Evolutionary conservation across 2,888 invertebrate genomes (phyloP).

Genomic region (Drosophila cyrtoloma): DNA sequence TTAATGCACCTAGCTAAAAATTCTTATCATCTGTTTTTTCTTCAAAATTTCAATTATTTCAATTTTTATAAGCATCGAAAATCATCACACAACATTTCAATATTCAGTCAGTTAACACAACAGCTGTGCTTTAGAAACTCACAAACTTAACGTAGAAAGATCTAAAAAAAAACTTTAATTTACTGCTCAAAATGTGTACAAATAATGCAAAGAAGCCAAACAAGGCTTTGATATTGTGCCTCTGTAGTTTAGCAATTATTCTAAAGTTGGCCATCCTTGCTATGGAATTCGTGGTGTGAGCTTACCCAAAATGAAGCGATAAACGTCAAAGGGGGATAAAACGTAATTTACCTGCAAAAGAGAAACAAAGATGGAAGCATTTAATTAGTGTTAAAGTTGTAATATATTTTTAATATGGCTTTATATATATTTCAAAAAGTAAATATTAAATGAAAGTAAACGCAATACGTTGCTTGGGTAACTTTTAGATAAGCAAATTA

Average conservation of each 20-base stretch:
- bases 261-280: conserved; percentile 55
- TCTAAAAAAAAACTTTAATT: background rate
- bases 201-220: conserved; percentile 25
- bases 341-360: conserved; percentile 57
- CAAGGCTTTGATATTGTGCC: conserved; percentile 43
- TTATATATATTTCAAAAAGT: background rate
- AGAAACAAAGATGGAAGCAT: background rate
- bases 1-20: background rate
- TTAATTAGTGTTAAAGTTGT: conserved; percentile 13
- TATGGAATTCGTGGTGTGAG: conserved; percentile 53
- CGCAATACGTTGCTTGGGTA: background rate
- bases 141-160: background rate
- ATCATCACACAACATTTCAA: background rate
- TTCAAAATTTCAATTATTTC: background rate
- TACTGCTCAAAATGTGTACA: conserved; percentile 9
- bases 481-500: background rate
- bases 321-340: background rate
- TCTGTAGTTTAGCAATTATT: conserved; percentile 56
- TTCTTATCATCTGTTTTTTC: background rate
- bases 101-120: background rate
- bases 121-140: background rate
- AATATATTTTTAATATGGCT: background rate
- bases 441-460: conserved; percentile 1
- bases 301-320: background rate
- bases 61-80: background rate